These are phyloP conservation scores for Ochotona curzoniae DNA, from an alignment of 2,113 vertebrate genomes.

Conservation along the genomic window DNA sequence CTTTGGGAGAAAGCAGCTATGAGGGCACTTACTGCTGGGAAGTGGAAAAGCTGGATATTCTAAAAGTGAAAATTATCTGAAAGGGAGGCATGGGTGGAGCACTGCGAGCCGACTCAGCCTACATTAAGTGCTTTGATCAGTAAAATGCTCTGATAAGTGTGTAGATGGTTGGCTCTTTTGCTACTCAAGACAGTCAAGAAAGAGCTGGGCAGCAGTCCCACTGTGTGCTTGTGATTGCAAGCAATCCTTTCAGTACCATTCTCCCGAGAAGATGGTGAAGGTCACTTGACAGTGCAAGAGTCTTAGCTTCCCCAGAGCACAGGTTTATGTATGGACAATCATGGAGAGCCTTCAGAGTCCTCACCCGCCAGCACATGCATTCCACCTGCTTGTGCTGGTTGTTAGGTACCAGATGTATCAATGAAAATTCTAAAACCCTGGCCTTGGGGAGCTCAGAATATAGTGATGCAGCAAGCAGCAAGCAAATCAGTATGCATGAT, in stretches of 20 bases:
- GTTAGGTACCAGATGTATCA: background rate
- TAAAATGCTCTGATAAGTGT: background rate
- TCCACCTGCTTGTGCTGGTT: background rate
- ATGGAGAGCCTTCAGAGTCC: background rate
- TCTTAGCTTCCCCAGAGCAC: background rate
- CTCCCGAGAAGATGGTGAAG: background rate
- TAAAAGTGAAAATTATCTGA: background rate
- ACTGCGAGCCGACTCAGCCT: background rate
- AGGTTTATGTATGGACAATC: background rate
- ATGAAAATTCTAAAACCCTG: background rate
- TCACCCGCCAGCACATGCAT: background rate
- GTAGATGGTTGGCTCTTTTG: background rate
- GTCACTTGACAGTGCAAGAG: background rate
- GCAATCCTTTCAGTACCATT: background rate
- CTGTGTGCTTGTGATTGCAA: background rate
- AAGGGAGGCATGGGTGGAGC: background rate
- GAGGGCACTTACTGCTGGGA: background rate
- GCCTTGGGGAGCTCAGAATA: background rate
- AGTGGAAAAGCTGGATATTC: background rate
- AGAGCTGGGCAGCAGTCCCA: background rate
- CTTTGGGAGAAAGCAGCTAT: background rate
- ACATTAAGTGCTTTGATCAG: background rate
- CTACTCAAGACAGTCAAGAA: background rate
- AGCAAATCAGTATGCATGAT: background rate
- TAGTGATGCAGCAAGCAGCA: background rate